Evolutionary conservation across 2,113 vertebrate genomes (phyloP).

Genomic region (Peromyscus leucopus): DNA sequence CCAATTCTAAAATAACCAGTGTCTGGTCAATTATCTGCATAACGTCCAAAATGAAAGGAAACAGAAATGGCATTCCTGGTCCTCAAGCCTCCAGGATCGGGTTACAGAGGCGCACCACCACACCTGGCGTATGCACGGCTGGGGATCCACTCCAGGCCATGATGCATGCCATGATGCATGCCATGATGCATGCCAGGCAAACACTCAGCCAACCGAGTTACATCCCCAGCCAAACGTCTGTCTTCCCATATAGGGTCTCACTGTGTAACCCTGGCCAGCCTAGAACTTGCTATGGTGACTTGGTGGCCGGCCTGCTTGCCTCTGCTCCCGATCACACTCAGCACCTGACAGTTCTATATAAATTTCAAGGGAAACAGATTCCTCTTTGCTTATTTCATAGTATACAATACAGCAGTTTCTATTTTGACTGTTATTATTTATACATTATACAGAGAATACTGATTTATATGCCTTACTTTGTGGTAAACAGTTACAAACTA

Average conservation of each 20-base stretch:
- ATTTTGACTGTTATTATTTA: constrained; percentile 33
- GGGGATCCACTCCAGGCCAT: too few species aligned
- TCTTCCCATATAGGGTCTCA: neutral
- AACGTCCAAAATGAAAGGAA: neutral
- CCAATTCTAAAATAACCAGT: neutral
- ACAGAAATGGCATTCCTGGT: neutral
- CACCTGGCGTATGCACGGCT: neutral
- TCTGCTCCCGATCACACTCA: neutral
- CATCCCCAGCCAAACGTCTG: neutral
- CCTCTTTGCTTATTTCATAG: neutral
- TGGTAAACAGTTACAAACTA: neutral
- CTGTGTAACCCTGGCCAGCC: neutral
- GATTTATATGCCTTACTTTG: neutral
- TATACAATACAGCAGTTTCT: neutral
- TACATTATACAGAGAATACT: constrained; percentile 3
- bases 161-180: too few species aligned
- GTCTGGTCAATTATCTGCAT: neutral
- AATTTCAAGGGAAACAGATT: neutral
- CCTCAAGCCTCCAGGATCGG: neutral
- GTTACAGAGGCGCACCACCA: neutral
- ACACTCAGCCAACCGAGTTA: too few species aligned
- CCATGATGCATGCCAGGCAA: too few species aligned
- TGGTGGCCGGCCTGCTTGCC: too few species aligned
- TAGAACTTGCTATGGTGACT: neutral
- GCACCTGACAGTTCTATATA: neutral